Evolutionary conservation across 2,113 vertebrate genomes (phyloP), one percentile per base, ranked within the genome.

Genomic region (Vireo altiloquus): DNA sequence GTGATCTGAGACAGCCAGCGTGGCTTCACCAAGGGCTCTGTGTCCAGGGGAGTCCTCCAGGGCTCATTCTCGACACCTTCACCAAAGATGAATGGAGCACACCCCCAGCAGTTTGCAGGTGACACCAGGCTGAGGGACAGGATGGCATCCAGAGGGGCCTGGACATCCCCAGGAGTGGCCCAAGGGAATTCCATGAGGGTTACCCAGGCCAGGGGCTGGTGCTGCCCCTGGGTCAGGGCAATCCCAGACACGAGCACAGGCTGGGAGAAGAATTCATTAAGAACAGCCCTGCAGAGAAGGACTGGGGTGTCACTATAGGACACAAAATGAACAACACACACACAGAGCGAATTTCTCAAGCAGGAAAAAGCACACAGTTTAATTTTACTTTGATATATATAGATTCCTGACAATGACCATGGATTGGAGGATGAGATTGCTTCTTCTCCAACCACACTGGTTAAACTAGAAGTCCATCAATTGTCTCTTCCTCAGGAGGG

Each of bases 241-340:
- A 21, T 21, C 13, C 21, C 33, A 35, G 12, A 10, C 16, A 31
- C 0, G 2, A 44, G 21, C 11, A 25, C 8, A 37, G 33, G 6
- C 27, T 31, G 27, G 33, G 24, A 31, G 35, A 82, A 40, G 53
- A 69, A 40, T 18, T 49, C 18, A 40, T 2, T 28, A 23, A 40
- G 28, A 35, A 5, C 33, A 56, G 77, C 40, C 24, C 60, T 19
- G 19, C 15, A 52, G 37, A 61, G 21, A 61, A 52, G 47, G 46
- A 35, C 13, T 10, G n/a, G n/a, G n/a, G n/a, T n/a, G n/a, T n/a
- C n/a, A n/a, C n/a, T n/a, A n/a, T n/a, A n/a, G n/a, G n/a, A n/a
- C n/a, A n/a, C n/a, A n/a, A n/a, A n/a, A n/a, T n/a, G n/a, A n/a
- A n/a, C n/a, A n/a, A n/a, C n/a, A n/a, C n/a, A n/a, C n/a, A n/a